phyloP scores from a whole-genome alignment of 2,888 invertebrate genomes.

The Leptopilina syphax region DNA sequence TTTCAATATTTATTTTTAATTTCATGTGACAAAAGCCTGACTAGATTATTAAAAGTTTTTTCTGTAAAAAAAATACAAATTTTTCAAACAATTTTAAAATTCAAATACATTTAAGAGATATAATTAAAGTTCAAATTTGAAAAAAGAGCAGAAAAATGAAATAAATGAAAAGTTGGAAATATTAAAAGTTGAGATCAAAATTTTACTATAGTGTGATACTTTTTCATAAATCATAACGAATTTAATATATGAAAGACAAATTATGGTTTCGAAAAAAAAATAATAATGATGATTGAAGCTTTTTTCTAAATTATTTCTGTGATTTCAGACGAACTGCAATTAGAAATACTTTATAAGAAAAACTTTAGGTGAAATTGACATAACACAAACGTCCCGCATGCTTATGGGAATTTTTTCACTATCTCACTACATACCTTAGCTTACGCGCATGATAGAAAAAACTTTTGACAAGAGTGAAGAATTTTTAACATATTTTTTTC shows the following conservation, averaged over 20 bases:
- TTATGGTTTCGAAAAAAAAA: conserved; percentile 24
- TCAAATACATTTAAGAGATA: background rate
- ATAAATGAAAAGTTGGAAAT: background rate
- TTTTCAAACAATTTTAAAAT: background rate
- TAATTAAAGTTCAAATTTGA: background rate
- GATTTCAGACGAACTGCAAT: conserved; percentile 48
- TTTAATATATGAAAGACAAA: conserved; percentile 9
- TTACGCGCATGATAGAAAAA: conserved; percentile 73
- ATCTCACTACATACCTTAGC: conserved; percentile 73
- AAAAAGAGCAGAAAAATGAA: background rate
- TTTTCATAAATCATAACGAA: too few species aligned
- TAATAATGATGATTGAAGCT: background rate
- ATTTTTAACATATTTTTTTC: conserved; percentile 39
- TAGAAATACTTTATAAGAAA: conserved; percentile 51
- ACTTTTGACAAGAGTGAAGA: conserved; percentile 60
- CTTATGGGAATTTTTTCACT: conserved; percentile 72
- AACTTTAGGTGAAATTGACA: conserved; percentile 51
- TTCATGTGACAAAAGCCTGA: conserved; percentile 7
- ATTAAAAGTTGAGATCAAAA: too few species aligned
- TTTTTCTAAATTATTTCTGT: conserved; percentile 50
- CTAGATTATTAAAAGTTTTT: background rate
- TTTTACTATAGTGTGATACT: too few species aligned
- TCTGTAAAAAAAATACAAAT: background rate
- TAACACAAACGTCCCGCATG: conserved; percentile 72
- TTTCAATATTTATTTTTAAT: conserved; percentile 1